Evolutionary conservation across 35 echinoderm and acorn worm genomes (phyloP), one percentile per base, ranked within the genome.

Genomic region (Patiria miniata): DNA sequence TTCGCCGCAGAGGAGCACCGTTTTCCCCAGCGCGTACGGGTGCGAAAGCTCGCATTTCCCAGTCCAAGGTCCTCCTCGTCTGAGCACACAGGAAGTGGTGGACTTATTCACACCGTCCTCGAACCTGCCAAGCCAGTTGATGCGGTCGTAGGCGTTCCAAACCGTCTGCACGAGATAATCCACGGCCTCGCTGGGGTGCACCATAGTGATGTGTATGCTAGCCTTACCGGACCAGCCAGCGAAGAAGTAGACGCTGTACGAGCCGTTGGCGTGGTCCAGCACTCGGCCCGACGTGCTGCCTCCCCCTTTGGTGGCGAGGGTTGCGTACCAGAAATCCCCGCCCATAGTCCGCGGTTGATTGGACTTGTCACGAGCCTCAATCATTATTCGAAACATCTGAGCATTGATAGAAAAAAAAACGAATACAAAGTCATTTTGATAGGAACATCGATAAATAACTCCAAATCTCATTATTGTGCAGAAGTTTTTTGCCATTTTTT

Each of bases 251-350:
- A 56, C 90, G 52, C 59, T 85, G 38, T 91, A 91, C 6, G 90
- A 80, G 21, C 90, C 90, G 40, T 91, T 91, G 40, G 54, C 42
- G 22, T 83, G 77, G 60, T 91, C 90, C 15, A 83, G 61, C 8
- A 91, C 61, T 30, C 73, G 52, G 23, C 80, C 77, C 2, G 90
- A 29, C 51, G 68, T 79, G 52, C 77, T 78, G 61, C 51, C 65
- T 3, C 29, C 37, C 1, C 52, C n/a, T 68, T 81, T 81, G 18
- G 83, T 86, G 28, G 29, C 65, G 10, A 91, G 61, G 50, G 60
- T 86, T 51, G 81, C 90, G 36, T 60, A 76, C 44, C 77, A 91
- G 53, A 59, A 85, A 36, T 91, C 89, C 10, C 88, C 88, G 77
- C 89, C 89, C 18, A 19, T 52, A 39, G 9, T 52, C 39, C 76